These are phyloP conservation scores for Agonopterix heracliana DNA, from an alignment of 2,888 invertebrate genomes.

Conservation along the genomic window DNA sequence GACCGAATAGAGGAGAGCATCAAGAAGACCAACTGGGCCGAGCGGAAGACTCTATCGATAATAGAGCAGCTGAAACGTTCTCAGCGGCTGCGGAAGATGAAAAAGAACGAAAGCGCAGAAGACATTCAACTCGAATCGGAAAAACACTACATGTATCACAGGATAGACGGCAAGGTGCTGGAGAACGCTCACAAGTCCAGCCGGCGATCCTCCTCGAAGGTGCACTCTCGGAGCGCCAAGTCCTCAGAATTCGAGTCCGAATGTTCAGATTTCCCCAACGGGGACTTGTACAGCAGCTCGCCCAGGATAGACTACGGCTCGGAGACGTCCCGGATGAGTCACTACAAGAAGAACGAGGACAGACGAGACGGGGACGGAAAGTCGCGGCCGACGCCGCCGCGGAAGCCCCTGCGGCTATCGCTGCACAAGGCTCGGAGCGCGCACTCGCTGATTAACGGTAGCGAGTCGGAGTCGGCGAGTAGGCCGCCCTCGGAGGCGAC, in stretches of 20 bases:
- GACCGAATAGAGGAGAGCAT: constrained; percentile 66
- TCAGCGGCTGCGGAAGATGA: constrained; percentile 56
- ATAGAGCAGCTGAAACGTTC: constrained; percentile 66
- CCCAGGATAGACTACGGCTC: constrained; percentile 75
- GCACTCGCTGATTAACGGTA: constrained; percentile 78
- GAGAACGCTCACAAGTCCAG: constrained; percentile 74
- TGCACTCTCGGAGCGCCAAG: constrained; percentile 79
- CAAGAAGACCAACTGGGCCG: constrained; percentile 71
- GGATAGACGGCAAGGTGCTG: constrained; percentile 71
- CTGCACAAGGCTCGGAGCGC: constrained; percentile 89
- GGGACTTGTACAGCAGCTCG: constrained; percentile 57
- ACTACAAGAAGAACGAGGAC: constrained; percentile 62
- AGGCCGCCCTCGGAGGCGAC: constrained; percentile 44
- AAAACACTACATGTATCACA: constrained; percentile 56
- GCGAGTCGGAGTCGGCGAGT: constrained; percentile 61
- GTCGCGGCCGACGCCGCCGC: constrained; percentile 86
- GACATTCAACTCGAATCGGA: constrained; percentile 69
- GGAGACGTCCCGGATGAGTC: constrained; percentile 65
- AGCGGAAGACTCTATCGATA: constrained; percentile 63
- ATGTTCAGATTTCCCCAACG: constrained; percentile 71
- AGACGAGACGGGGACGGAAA: constrained; percentile 55
- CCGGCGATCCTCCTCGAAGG: constrained; percentile 51
- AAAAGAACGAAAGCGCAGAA: constrained; percentile 63
- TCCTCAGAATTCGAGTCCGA: constrained; percentile 89
- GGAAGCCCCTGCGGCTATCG: constrained; percentile 88